Base-by-base conservation (phyloP, 2,888 invertebrate genomes). In the Panzeria rudis region DNA sequence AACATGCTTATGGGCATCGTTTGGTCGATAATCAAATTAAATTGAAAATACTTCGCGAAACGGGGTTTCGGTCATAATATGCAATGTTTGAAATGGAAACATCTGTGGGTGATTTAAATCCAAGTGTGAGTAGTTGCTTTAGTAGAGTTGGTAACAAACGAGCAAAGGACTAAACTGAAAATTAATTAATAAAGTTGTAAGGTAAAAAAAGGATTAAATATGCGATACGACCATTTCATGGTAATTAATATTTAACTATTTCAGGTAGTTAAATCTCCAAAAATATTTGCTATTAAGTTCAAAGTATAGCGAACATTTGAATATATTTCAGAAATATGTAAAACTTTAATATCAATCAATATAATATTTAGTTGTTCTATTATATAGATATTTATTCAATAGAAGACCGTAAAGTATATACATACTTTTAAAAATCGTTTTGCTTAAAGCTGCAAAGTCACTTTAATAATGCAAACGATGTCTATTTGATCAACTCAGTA, bases 11-110 rank as follows among this genome's bases (percentile, higher is more conserved):
- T 90, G 90, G 90, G 87, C 90, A 90, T 86, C 89, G 91, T 91
- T 91, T 91, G 91, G 91, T 91, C 91, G 90, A 91, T 91, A 91
- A 90, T 89, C 90, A 90, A 90, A 90, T 90, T 90, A 89, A 89
- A 86, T 83, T 82, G 69, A 73, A 68, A 64, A 75, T 68, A 56
- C 23, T 71, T 73, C n/a, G 59, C 25, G n/a, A 44, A 66, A 44
- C 32, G 47, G 66, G 66, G 62, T 47, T 72, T 62, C 47, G 68
- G 81, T 76, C 73, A 77, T 77, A 71, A 61, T 54, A 72, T 41
- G 20, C 38, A 68, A 66, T 59, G 54, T 35, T 69, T 25, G 32
- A 52, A 62, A 73, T 15, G 47, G 32, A 44, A 76, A 76, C 72
- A 79, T 72, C 81, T 82, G 77, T 17, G 71, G 35, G 52, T 66